Base-by-base conservation (phyloP, 1,140 invertebrate genomes). In the Amphibalanus amphitrite region DNA sequence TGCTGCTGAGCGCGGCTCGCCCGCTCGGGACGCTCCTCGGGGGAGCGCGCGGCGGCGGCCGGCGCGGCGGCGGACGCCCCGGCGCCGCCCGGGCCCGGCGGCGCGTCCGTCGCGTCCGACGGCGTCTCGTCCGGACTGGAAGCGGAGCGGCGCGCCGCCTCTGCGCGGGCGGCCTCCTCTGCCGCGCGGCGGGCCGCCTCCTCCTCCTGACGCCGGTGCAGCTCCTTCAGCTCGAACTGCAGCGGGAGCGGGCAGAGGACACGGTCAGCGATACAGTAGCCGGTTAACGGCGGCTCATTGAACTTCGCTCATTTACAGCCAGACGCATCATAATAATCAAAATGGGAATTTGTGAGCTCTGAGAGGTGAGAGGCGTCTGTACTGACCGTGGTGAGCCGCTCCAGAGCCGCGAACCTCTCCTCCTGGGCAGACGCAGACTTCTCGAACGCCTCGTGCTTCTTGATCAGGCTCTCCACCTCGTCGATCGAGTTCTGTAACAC, bases 401-500 rank as follows among this genome's bases (percentile, higher is more conserved):
- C 92, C 77, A 99, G 86, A 75, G 97, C 97, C 81, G 90, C 89
- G 85, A 99, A 99, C 79, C 97, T 85, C 83, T 99, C 97, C 82
- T 99, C 97, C 83, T 99, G 97, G 72, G 97, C 96, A 74, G 92
- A 88, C 70, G 96, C 95, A 17, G 95, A 96, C 81, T 99, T 99
- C 85, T 99, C 97, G 83, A 99, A 99, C 72, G 96, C 95, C 84
- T 99, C 97, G 81, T 99, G 97, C 82, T 98, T 99, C 85, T 99
- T 99, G 73, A 99, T 97, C 67, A 99, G 84, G 81, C 94, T 95
- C 82, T 99, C 96, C 69, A 99, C 96, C 81, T 98, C 95, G 83
- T 99, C 97, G 78, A 99, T 93, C 29, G 93, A 96, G 81, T 96
- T 91, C 86, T 89, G 77, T 25, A 82, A 75, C 76, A 74, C 0